Conservation (phyloP, 2,113 vertebrate genomes). For the Tricholaema leucomelas region DNA sequence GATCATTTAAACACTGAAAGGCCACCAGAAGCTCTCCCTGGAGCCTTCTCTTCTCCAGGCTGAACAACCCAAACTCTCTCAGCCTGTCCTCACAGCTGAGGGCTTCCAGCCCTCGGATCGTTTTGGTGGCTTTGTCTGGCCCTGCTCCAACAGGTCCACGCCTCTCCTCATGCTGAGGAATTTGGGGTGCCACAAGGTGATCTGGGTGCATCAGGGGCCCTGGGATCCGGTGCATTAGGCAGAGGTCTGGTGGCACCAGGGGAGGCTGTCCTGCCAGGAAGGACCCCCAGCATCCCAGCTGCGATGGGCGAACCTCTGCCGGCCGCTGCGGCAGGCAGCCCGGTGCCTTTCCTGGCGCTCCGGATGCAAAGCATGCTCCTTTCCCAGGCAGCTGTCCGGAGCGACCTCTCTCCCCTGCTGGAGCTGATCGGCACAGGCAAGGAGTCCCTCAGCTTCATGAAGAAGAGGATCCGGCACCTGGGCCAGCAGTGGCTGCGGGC, state of each 20-base stretch:
- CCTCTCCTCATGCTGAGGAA: not conserved
- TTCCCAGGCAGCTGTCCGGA: conserved; percentile 85
- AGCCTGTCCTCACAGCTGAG: not conserved
- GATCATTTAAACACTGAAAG: not conserved
- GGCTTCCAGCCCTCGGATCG: accelerated
- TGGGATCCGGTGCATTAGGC: not conserved
- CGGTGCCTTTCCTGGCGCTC: not conserved
- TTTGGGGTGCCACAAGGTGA: accelerated
- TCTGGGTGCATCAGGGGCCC: not conserved
- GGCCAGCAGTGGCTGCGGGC: conserved; percentile 87
- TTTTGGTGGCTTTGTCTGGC: not conserved
- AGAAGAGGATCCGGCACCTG: conserved; percentile 88
- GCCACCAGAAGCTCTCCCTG: accelerated
- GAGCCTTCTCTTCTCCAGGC: not conserved
- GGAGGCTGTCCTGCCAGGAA: not conserved
- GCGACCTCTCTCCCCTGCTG: conserved; percentile 85
- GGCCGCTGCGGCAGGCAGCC: accelerated
- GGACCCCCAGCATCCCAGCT: not conserved
- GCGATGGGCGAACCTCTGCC: accelerated
- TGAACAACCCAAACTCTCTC: not conserved
- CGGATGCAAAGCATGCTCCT: not conserved
- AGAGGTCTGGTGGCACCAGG: not conserved
- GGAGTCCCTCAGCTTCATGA: conserved; percentile 97
- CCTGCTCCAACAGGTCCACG: accelerated
- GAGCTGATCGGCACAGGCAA: conserved; percentile 92